phyloP scores from a whole-genome alignment of 2,113 vertebrate species.

The Tichodroma muraria region DNA sequence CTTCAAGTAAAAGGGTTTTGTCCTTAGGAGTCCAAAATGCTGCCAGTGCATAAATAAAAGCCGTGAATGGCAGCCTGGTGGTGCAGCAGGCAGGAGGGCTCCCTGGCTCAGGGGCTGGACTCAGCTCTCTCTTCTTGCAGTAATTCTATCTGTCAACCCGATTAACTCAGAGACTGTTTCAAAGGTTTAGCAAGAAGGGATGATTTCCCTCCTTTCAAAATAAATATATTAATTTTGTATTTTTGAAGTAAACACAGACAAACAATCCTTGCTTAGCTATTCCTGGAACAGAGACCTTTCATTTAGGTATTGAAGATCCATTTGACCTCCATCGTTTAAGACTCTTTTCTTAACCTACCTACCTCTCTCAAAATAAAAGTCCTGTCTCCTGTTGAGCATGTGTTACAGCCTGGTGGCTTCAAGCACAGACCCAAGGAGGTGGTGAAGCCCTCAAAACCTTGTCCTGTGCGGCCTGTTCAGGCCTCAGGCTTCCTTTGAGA shows the following conservation, averaged over 20 bases:
- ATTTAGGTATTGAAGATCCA: neutral
- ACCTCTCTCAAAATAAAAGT: neutral
- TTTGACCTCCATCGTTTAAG: neutral
- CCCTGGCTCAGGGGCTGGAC: neutral
- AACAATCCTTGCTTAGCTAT: neutral
- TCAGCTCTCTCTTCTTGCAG: neutral
- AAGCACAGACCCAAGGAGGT: neutral
- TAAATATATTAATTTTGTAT: neutral
- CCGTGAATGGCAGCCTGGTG: neutral
- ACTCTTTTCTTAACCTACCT: neutral
- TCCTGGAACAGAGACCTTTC: neutral
- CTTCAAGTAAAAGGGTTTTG: neutral
- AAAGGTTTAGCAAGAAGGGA: conserved; percentile 6
- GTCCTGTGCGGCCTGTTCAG: neutral
- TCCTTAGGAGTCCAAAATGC: neutral
- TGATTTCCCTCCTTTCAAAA: conserved; percentile 14
- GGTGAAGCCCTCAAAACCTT: neutral
- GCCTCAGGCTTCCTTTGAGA: neutral
- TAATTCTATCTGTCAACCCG: neutral
- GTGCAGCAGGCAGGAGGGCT: neutral
- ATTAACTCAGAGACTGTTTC: neutral
- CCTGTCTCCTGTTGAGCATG: neutral
- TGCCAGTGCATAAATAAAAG: neutral
- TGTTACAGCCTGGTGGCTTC: neutral
- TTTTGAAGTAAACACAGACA: neutral